Evolutionary conservation across 2,888 invertebrate species (phyloP).

Genomic region (Imbricaverruca yamaguchii): DNA sequence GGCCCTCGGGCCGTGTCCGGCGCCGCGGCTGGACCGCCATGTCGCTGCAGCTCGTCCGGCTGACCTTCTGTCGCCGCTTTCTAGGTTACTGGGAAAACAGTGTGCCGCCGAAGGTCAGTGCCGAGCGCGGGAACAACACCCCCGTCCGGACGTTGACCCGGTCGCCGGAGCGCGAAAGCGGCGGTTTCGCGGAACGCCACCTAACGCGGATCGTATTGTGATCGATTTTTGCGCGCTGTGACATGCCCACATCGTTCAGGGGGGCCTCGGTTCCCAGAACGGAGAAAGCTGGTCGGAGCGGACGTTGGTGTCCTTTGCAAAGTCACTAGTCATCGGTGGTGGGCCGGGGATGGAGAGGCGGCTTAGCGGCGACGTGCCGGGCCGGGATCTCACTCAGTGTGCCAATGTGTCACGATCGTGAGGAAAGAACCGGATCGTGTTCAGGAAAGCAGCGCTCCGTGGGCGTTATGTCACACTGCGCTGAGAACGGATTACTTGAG

Average conservation of each 20-base stretch:
- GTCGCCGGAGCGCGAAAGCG: neutral
- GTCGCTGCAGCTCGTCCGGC: too few relatives aligned
- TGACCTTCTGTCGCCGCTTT: neutral
- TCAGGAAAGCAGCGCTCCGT: too few relatives aligned
- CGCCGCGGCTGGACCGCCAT: neutral
- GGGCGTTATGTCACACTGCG: too few relatives aligned
- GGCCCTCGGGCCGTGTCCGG: neutral
- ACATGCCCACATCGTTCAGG: too few relatives aligned
- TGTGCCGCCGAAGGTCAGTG: neutral
- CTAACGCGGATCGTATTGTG: neutral
- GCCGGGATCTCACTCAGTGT: too few relatives aligned
- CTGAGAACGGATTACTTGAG: too few relatives aligned
- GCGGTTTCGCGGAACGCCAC: neutral
- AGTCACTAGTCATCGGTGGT: too few relatives aligned
- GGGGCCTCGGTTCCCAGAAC: neutral
- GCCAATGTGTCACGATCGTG: too few relatives aligned
- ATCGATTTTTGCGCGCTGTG: neutral
- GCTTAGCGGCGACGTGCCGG: too few relatives aligned
- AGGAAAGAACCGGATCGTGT: too few relatives aligned
- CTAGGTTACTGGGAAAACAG: conserved; percentile 8
- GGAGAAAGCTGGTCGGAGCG: neutral
- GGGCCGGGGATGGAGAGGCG: too few relatives aligned
- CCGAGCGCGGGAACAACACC: neutral
- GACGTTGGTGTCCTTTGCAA: neutral
- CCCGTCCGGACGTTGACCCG: neutral